Percentiles rank a stretch among this genome's conserved stretches.
Conservation (phyloP, 2,113 vertebrate genomes). For the Calypte anna region DNA sequence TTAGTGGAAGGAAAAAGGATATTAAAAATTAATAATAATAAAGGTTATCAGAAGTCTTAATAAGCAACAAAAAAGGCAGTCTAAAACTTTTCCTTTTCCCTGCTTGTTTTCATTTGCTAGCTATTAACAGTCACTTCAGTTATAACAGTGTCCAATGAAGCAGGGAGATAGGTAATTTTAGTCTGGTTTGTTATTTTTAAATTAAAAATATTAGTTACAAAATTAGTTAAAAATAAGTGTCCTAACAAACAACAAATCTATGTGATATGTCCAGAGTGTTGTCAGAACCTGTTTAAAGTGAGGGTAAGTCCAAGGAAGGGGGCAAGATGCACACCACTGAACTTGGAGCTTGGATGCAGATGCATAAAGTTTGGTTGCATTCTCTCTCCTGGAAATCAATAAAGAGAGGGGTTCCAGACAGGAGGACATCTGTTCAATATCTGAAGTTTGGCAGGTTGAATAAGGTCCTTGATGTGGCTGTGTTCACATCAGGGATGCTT, state of each 20-base stretch:
- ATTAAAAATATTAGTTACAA: background rate
- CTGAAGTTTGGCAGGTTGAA: background rate
- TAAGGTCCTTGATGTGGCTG: background rate
- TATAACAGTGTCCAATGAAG: background rate
- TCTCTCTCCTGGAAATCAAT: background rate
- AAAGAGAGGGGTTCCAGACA: background rate
- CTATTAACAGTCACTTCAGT: background rate
- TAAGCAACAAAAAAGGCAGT: background rate
- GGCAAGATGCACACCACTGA: background rate
- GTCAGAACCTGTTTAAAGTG: background rate
- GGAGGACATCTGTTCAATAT: background rate
- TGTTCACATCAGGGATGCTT: background rate
- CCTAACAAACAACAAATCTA: background rate
- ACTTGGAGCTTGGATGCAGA: background rate
- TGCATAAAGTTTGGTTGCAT: background rate
- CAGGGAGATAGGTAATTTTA: background rate
- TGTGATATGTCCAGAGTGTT: background rate
- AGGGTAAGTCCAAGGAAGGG: background rate
- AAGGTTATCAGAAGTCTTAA: background rate
- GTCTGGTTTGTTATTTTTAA: background rate
- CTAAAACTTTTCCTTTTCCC: background rate
- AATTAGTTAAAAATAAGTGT: background rate
- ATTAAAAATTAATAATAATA: background rate
- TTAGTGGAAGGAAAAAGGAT: conserved; percentile 19
- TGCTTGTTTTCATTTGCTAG: background rate